phyloP scores from a whole-genome alignment of 2,888 invertebrate genomes.

The Palloptera scutellata region DNA sequence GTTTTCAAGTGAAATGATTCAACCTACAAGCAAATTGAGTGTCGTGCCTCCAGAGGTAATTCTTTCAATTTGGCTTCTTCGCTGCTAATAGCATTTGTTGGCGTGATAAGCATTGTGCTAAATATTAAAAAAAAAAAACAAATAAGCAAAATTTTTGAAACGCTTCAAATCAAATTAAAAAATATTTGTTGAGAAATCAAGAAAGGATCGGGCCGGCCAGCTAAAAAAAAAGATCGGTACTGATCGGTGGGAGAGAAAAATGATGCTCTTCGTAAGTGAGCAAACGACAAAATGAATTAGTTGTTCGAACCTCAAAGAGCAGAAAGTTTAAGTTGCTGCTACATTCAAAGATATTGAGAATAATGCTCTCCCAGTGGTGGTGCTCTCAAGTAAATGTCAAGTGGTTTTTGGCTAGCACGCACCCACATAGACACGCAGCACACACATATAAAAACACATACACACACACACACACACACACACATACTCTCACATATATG shows the following conservation, averaged over 20 bases:
- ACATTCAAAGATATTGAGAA: no score
- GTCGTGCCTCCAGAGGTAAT: conserved; percentile 45
- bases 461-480: no score
- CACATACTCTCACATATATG: no score
- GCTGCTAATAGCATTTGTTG: neutral
- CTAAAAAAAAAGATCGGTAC: no score
- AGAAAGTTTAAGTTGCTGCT: no score
- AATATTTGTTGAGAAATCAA: neutral
- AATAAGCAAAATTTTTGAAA: neutral
- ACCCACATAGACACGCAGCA: no score
- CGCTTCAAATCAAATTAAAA: neutral
- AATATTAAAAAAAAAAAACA: conserved; percentile 10
- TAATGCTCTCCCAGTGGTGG: no score
- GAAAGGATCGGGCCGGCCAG: neutral
- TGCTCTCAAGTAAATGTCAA: no score
- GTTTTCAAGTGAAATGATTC: neutral
- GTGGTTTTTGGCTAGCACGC: no score
- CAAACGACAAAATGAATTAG: no score
- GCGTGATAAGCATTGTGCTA: conserved; percentile 28
- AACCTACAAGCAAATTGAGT: conserved; percentile 51
- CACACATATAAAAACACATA: no score
- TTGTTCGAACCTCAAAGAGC: no score
- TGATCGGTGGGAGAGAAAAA: neutral
- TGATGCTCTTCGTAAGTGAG: neutral
- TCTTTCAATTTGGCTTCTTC: conserved; percentile 19